Conservation (phyloP, 1,140 invertebrate species). For the Tribolium madens region DNA sequence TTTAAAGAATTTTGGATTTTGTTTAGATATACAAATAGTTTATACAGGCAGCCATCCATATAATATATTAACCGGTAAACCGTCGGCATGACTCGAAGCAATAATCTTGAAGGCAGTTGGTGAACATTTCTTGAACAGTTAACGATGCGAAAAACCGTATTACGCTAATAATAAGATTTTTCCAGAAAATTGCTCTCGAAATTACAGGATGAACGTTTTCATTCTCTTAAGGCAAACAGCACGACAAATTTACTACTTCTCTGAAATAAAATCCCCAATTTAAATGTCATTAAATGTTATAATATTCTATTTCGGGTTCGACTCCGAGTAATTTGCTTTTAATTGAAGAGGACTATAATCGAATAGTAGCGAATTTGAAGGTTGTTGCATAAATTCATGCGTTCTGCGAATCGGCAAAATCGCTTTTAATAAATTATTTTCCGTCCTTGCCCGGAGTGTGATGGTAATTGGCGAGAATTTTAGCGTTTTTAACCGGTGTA, state of each 20-base stretch:
- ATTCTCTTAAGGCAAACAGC: constrained; percentile 42
- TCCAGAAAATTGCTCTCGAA: constrained; percentile 50
- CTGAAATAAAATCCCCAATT: constrained; percentile 49
- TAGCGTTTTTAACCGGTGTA: too few relatives aligned
- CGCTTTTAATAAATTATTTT: background rate
- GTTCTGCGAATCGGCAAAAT: background rate
- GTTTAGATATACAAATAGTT: background rate
- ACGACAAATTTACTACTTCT: background rate
- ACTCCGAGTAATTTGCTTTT: background rate
- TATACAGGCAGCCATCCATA: background rate
- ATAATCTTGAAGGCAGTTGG: constrained; percentile 37
- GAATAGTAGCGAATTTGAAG: too few relatives aligned
- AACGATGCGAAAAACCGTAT: constrained; percentile 56
- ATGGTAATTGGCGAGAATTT: constrained; percentile 1
- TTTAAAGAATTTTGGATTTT: background rate
- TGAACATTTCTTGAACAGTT: constrained; percentile 52
- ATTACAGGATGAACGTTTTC: constrained; percentile 48
- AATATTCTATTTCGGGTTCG: background rate
- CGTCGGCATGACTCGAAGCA: constrained; percentile 2
- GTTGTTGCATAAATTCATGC: background rate
- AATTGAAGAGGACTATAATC: background rate
- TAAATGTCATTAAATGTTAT: constrained; percentile 51
- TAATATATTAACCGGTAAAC: background rate
- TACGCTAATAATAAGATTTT: constrained; percentile 53
- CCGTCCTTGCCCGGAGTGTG: background rate